Evolutionary conservation across 2,797 vertebrate genomes (phyloP).

Genomic region (Anabacerthia variegaticeps): DNA sequence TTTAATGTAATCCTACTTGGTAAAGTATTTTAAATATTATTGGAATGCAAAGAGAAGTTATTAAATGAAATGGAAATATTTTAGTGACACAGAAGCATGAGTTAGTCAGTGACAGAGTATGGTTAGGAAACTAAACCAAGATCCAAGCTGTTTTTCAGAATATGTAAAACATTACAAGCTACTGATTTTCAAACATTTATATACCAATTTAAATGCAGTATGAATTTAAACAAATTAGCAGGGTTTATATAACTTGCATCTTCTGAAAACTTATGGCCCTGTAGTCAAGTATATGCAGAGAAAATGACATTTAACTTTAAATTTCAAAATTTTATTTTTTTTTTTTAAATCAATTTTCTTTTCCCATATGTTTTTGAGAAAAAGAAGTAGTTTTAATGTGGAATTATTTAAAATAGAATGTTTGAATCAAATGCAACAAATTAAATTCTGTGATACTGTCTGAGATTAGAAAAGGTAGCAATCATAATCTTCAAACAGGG

Average conservation of each 20-base stretch:
- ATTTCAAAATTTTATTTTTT: background rate
- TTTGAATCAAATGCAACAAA: background rate
- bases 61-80: slow-evolving; percentile 23
- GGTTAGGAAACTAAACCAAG: background rate
- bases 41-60: background rate
- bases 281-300: background rate
- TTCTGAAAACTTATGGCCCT: background rate
- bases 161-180: background rate
- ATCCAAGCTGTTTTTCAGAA: background rate
- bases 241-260: background rate
- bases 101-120: background rate
- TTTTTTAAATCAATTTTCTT: background rate
- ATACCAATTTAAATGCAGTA: background rate
- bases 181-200: background rate
- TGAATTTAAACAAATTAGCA: background rate
- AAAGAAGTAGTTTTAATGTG: background rate
- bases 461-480: background rate
- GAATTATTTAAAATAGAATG: background rate
- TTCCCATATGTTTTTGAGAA: background rate
- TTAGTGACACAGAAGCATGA: background rate
- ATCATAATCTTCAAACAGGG: background rate
- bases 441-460: background rate
- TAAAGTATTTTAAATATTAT: background rate
- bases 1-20: background rate
- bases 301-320: background rate